Base-by-base conservation (phyloP, 1,140 invertebrate genomes). In the Drosophila varians region DNA sequence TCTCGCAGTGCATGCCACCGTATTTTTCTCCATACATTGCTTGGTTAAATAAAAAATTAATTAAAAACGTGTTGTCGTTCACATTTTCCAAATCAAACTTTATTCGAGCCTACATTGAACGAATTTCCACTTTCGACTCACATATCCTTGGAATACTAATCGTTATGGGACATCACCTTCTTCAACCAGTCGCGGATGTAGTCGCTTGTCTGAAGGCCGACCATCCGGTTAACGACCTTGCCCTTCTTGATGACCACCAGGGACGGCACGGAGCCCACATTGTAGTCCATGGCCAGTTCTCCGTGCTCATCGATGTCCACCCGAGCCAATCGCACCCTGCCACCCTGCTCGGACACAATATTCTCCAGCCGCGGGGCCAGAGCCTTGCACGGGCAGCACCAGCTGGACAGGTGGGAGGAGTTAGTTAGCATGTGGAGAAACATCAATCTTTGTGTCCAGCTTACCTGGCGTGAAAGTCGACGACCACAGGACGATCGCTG, bases 401-500 rank as follows among this genome's bases (percentile, higher is more conserved):
- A 99, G 55, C 97, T 99, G 18, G 3, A 11, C 2, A 14, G 21
- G 11, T 0, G 9, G 0, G 2, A n/a, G n/a, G n/a, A n/a, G n/a
- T n/a, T n/a, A 9, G 3, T 14, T 12, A 2, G 7, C 43, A 7
- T 31, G 31, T 8, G 8, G 3, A 40, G 18, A 40, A 16, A 16
- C 0, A 6, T 42, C 1, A 0, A 25, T 8, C 3, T 18, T n/a
- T n/a, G n/a, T n/a, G n/a, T n/a, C 14, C 60, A 79, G 94, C 19
- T 94, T 94, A 98, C 97, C 95, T 97, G 43, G 98, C 98, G 92
- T 98, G 97, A 92, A 99, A 99, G 91, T 99, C 97, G 1, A 99
- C 94, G 49, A 99, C 94, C 1, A 99, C 96, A 9, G 97, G 96
- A 43, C 95, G 93, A 78, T 96, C 95, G 51, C 95, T 96, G 40